These are phyloP conservation scores for Lithobates sylvaticus DNA, from an alignment of 2,797 vertebrate genomes.

Conservation along the genomic window DNA sequence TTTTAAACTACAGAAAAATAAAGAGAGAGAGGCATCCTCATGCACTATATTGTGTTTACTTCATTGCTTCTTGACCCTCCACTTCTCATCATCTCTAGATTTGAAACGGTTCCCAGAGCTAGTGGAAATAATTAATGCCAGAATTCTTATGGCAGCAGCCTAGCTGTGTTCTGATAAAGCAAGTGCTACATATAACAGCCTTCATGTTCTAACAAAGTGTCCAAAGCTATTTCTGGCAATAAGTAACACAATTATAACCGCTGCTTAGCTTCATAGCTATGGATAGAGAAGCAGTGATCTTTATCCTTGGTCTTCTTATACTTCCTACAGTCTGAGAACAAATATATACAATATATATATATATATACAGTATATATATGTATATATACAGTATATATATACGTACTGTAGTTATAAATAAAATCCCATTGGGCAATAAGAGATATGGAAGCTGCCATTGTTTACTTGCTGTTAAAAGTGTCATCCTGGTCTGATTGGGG, in stretches of 20 bases:
- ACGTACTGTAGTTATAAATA: too few species aligned
- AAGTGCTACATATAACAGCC: conserved; percentile 21
- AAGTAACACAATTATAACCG: conserved; percentile 26
- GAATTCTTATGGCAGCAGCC: not conserved
- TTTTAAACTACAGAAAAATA: not conserved
- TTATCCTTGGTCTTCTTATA: conserved; percentile 7
- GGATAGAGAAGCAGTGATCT: conserved; percentile 21
- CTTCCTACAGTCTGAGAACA: not conserved
- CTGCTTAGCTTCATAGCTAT: conserved; percentile 8
- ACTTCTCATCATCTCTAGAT: conserved; percentile 7
- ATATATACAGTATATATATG: not conserved
- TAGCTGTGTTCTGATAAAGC: not conserved
- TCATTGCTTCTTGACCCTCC: conserved; percentile 13
- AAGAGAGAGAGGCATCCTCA: not conserved
- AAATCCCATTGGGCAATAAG: too few species aligned
- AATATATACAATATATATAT: not conserved
- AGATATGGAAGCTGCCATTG: too few species aligned
- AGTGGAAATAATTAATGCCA: conserved; percentile 35
- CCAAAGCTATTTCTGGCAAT: conserved; percentile 17
- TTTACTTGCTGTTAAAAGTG: too few species aligned
- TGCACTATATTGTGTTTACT: not conserved
- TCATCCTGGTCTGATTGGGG: too few species aligned
- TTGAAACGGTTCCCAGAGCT: not conserved
- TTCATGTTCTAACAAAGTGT: conserved; percentile 19
- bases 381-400: too few species aligned